These are phyloP conservation scores for Hipparchia sbordonii DNA, from an alignment of 2,888 invertebrate species.

Conservation along the genomic window DNA sequence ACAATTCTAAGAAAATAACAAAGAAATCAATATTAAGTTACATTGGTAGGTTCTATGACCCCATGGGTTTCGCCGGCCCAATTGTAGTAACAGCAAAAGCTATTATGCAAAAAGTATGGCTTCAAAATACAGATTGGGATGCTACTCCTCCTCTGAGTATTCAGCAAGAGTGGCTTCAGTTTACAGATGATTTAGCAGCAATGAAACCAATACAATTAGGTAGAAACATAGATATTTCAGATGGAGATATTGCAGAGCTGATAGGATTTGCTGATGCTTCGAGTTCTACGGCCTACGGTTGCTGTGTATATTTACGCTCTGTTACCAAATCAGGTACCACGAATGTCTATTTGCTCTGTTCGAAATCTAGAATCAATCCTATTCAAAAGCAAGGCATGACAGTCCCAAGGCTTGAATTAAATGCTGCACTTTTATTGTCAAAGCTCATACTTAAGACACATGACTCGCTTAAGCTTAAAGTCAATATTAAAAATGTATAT, in stretches of 20 bases:
- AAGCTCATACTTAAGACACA: background rate
- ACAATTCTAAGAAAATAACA: background rate
- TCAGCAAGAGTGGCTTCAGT: constrained; percentile 5
- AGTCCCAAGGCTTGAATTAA: background rate
- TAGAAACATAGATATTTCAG: constrained; percentile 3
- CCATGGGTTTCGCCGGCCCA: background rate
- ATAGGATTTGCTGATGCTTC: constrained; percentile 3
- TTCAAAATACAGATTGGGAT: background rate
- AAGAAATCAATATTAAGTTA: background rate
- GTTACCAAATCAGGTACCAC: background rate
- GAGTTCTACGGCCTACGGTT: background rate
- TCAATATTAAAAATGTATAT: background rate
- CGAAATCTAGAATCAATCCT: constrained; percentile 3
- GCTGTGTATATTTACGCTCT: background rate
- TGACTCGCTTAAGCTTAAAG: background rate
- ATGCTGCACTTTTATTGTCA: constrained; percentile 1
- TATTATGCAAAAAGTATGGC: constrained; percentile 2
- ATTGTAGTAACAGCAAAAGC: background rate
- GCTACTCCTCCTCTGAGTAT: background rate
- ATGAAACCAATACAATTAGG: background rate
- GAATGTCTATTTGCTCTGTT: constrained; percentile 2
- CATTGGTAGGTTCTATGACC: constrained; percentile 1
- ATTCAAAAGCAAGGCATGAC: background rate
- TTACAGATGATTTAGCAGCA: background rate
- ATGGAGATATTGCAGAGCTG: background rate